Base-by-base conservation (phyloP, 2,797 vertebrate species). In the Hyperoplus immaculatus region DNA sequence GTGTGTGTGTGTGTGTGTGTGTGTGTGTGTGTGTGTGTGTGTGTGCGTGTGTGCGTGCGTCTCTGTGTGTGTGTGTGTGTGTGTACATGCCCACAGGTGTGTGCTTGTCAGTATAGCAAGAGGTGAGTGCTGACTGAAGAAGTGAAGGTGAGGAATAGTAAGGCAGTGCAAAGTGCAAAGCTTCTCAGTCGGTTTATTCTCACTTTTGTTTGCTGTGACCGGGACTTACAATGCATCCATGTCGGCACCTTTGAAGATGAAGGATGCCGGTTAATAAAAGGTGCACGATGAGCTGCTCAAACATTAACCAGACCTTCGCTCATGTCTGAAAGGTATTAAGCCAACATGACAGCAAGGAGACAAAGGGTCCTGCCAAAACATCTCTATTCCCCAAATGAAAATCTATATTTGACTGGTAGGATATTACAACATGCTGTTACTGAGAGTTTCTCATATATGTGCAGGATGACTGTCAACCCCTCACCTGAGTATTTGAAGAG, bases 271-370 rank as follows among this genome's bases (percentile, higher is more conserved):
- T 94, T 95, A 94, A 93, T 93, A 88, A 93, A 2, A 88, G 81
- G 88, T 93, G 90, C 85, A 67, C 71, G 75, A 86, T 91, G 90
- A 83, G 88, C 71, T 82, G 90, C 91, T 96, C 90, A 94, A 95
- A 96, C 95, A 95, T 95, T 96, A 97, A 95, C 92, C 95, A 96
- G 95, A 93, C 88, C 90, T 69, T 89, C 92, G 92, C 88, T 87
- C 83, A 46, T 1, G 53, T 72, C 82, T 69, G 71, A 77, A 61
- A 75, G 51, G 53, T 43, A 69, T 64, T 68, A 60, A 69, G 63
- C 15, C 3, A 70, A 72, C 73, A 49, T 77, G 69, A 72, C 58
- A 72, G 69, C 36, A 1, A 42, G n/a, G 49, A 83, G 74, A 75
- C 74, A 21, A 45, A 57, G 43, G 18, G 29, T 29, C 56, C 62